Conservation (phyloP, 2,113 vertebrate genomes). For the Alexandromys fortis region DNA sequence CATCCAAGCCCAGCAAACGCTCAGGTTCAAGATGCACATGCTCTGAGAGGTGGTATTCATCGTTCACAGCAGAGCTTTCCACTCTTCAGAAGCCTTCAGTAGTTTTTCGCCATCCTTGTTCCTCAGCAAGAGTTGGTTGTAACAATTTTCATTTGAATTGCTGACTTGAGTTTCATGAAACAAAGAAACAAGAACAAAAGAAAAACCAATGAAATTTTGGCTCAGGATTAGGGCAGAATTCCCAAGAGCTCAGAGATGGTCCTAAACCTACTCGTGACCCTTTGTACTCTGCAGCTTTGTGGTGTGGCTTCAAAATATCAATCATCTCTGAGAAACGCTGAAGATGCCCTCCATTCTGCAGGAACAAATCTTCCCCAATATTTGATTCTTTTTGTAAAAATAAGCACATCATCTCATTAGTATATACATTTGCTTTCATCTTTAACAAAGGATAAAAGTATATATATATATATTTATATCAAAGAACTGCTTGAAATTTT, state of each 20-base stretch:
- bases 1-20: not conserved
- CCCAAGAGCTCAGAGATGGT: not conserved
- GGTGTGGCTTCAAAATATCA: not conserved
- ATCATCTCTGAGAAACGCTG: not conserved
- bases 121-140: not conserved
- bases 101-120: not conserved
- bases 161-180: not conserved
- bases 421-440: not conserved
- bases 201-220: not conserved
- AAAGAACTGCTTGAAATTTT: not conserved
- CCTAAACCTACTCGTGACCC: not conserved
- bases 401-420: too few species aligned
- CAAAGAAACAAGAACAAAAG: not conserved
- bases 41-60: not conserved
- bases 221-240: not conserved
- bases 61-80: not conserved
- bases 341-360: not conserved
- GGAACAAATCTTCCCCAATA: not conserved
- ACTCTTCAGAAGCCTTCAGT: not conserved
- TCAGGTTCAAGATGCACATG: not conserved
- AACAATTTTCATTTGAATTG: not conserved
- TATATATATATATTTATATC: not conserved
- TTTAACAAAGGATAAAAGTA: not conserved
- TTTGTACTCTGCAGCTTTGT: not conserved
- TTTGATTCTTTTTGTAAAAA: not conserved